Evolutionary conservation across 2,797 vertebrate species (phyloP).

Genomic region (Argya squamiceps): DNA sequence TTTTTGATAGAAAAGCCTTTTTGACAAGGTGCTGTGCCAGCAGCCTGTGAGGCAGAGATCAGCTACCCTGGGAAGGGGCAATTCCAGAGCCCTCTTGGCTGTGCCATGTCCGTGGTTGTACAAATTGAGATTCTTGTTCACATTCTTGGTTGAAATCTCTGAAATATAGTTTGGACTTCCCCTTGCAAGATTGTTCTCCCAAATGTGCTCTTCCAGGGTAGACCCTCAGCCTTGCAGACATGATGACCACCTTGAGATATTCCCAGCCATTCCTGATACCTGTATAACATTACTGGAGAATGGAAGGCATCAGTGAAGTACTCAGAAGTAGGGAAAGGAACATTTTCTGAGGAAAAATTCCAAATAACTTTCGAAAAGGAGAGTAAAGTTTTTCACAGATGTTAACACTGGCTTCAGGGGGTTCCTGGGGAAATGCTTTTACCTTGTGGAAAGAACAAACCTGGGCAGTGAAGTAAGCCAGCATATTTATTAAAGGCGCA

Average conservation of each 20-base stretch:
- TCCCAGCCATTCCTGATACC: not conserved
- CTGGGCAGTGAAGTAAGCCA: not conserved
- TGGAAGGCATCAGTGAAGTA: not conserved
- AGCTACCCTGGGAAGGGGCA: not conserved
- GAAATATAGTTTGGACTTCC: not conserved
- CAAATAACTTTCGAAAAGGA: not conserved
- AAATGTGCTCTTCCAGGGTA: not conserved
- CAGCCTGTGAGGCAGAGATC: not conserved
- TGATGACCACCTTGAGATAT: not conserved
- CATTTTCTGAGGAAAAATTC: not conserved
- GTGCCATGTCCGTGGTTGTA: fast-evolving
- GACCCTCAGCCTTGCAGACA: not conserved
- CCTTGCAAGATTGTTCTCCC: not conserved
- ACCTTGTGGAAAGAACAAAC: not conserved
- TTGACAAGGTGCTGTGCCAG: not conserved
- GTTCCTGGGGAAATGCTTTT: not conserved
- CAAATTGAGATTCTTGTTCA: not conserved
- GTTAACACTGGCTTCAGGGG: not conserved
- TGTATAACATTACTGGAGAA: not conserved
- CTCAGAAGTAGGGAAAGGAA: not conserved
- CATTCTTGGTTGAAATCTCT: not conserved
- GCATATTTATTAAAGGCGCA: not conserved
- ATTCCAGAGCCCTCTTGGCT: not conserved
- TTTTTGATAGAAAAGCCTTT: not conserved
- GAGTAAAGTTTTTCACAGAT: not conserved